phyloP scores from a whole-genome alignment of 1,140 invertebrate genomes.

The Cryptotermes secundus region DNA sequence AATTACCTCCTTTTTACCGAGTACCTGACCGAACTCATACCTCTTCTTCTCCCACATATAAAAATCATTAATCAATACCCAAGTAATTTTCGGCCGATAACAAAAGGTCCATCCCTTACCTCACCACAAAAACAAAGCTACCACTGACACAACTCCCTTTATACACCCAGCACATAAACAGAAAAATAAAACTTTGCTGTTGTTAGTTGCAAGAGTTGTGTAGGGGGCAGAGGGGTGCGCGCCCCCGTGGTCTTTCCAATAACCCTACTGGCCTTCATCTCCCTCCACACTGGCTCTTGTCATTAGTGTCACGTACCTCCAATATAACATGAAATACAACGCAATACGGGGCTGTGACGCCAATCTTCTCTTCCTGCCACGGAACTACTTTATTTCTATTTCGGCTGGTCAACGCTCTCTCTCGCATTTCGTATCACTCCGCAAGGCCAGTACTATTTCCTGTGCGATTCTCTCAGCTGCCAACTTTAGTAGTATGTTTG shows the following conservation, averaged over 20 bases:
- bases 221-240: not conserved
- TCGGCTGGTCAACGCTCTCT: not conserved
- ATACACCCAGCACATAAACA: not conserved
- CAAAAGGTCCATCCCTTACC: not conserved
- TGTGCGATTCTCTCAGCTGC: not conserved
- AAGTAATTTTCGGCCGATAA: constrained; percentile 8
- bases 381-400: constrained; percentile 20
- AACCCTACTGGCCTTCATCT: not conserved
- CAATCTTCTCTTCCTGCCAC: not conserved
- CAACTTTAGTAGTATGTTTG: not conserved
- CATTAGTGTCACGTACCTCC: constrained; percentile 1
- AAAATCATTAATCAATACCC: constrained; percentile 5
- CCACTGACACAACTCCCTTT: not conserved
- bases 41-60: not conserved
- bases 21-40: not conserved
- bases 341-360: not conserved
- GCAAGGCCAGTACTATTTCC: not conserved
- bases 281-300: not conserved
- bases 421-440: not conserved
- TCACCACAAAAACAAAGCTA: not conserved
- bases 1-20: not conserved
- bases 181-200: not conserved
- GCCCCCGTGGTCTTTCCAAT: not conserved
- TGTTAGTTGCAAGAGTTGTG: not conserved
- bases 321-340: constrained; percentile 18